Evolutionary conservation across 35 echinoderm and acorn worm species (phyloP).

Genomic region (Nesometra sesokonis): DNA sequence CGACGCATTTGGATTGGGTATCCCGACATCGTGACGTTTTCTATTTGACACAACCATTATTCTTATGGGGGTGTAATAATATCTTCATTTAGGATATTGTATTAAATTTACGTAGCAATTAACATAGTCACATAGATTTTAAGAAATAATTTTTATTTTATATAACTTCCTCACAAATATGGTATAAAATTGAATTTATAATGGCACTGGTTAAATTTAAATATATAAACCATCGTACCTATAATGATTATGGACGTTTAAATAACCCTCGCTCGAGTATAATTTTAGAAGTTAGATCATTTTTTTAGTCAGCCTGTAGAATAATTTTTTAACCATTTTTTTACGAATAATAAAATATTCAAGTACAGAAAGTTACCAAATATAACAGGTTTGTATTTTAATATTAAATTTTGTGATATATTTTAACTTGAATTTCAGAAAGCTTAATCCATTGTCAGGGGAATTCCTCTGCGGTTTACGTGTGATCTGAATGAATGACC

Average conservation of each 20-base stretch:
- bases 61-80: neutral
- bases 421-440: neutral
- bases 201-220: no score
- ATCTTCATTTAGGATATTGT: neutral
- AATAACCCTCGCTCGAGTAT: neutral
- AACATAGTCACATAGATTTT: no score
- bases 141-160: no score
- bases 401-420: neutral
- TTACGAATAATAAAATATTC: neutral
- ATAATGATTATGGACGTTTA: neutral
- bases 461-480: neutral
- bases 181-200: no score
- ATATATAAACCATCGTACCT: neutral
- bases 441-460: neutral
- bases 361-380: neutral
- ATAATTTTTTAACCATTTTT: neutral
- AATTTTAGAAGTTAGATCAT: neutral
- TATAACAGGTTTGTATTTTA: neutral
- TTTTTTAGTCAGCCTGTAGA: neutral
- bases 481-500: neutral
- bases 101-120: neutral
- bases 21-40: neutral
- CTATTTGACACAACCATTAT: neutral
- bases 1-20: neutral
- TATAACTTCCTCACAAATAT: no score